A percentile compares a stretch with the other conserved stretches of the same genome.
phyloP scores from a whole-genome alignment of 2,113 vertebrate species.

The Scolopax mira region DNA sequence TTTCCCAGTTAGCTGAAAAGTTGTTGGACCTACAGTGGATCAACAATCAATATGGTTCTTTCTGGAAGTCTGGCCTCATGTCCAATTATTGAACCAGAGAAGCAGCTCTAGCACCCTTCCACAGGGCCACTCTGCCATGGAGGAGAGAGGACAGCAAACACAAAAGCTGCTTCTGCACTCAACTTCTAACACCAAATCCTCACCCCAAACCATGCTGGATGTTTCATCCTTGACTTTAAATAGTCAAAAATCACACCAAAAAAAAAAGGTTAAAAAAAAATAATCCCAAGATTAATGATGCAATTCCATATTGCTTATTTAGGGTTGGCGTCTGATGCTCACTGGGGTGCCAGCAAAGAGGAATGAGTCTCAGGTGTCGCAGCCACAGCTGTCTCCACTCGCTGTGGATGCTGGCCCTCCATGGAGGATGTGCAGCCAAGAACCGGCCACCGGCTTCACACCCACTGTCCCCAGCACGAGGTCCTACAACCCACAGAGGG shows the following conservation, averaged over 20 bases:
- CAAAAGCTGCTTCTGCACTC: background rate
- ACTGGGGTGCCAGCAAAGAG: background rate
- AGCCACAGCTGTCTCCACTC: background rate
- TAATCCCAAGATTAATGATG: background rate
- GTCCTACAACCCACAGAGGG: fast-evolving
- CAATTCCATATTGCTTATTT: background rate
- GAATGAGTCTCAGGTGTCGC: background rate
- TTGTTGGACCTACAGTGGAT: background rate
- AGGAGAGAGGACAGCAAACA: background rate
- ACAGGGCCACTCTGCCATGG: fast-evolving
- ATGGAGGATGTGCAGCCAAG: fast-evolving
- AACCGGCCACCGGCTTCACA: background rate
- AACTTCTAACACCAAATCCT: background rate
- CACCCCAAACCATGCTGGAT: background rate
- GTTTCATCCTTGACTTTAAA: background rate
- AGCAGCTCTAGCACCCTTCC: background rate
- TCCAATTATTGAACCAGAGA: background rate
- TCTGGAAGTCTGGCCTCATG: background rate
- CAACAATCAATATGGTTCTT: background rate
- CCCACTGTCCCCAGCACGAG: fast-evolving
- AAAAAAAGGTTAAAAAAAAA: background rate
- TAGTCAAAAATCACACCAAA: background rate
- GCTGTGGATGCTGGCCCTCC: background rate
- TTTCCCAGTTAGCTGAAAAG: background rate
- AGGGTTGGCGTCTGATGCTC: background rate